Evolutionary conservation across 2,888 invertebrate genomes (phyloP).

Genomic region (Lasioglossum malachurum): DNA sequence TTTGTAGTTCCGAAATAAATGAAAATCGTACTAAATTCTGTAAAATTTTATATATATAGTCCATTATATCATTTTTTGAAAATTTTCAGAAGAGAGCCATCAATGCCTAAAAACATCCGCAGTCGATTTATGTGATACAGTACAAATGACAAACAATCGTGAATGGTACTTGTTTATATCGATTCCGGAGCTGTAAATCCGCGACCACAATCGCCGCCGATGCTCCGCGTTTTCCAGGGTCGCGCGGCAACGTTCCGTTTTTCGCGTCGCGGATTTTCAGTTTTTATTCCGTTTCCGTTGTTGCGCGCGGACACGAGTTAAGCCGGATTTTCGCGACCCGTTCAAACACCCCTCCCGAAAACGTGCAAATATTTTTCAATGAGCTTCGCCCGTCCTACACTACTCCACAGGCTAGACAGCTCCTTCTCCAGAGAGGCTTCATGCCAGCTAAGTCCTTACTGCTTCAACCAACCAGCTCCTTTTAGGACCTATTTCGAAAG

Average conservation of each 20-base stretch:
- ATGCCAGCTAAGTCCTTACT: background rate
- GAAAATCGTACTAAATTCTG: too few relatives aligned
- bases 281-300: background rate
- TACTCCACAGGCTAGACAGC: background rate
- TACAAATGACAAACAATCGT: too few relatives aligned
- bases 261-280: background rate
- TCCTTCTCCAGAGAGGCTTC: background rate
- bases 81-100: too few relatives aligned
- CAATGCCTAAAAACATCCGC: too few relatives aligned
- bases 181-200: background rate
- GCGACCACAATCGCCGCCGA: background rate
- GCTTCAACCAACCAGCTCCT: background rate
- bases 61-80: too few relatives aligned
- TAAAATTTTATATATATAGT: too few relatives aligned
- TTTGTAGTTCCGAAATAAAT: too few relatives aligned
- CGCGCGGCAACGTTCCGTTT: background rate
- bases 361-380: conserved; percentile 11
- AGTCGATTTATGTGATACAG: too few relatives aligned
- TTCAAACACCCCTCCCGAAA: background rate
- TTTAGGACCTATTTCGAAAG: background rate
- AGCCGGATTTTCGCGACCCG: background rate
- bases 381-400: background rate
- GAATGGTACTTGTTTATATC: background rate
- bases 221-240: background rate
- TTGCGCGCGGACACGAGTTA: background rate